These are phyloP conservation scores for Bellardia pandia DNA, from an alignment of 2,888 invertebrate species.

Conservation along the genomic window DNA sequence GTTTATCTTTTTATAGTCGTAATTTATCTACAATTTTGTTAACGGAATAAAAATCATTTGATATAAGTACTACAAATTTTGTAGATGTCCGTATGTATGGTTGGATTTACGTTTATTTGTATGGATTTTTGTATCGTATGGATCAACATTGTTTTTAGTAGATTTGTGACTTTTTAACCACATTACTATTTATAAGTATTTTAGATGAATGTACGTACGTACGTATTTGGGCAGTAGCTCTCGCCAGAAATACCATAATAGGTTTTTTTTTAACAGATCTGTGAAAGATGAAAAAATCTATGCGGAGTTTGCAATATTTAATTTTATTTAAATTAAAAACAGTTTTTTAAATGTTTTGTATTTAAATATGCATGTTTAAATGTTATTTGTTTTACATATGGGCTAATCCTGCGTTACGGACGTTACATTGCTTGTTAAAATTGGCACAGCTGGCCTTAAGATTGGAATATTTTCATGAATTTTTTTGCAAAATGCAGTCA, in stretches of 20 bases:
- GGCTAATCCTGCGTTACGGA: too few species aligned
- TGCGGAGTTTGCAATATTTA: too few species aligned
- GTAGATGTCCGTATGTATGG: background rate
- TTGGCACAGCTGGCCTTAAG: too few species aligned
- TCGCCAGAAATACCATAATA: slow-evolving; percentile 53
- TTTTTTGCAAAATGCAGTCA: too few species aligned
- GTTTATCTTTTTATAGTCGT: background rate
- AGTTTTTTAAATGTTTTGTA: too few species aligned
- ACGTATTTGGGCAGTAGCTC: slow-evolving; percentile 60
- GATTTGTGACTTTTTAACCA: slow-evolving; percentile 28
- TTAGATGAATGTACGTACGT: slow-evolving; percentile 51
- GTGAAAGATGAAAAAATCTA: slow-evolving; percentile 15
- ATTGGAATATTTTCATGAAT: too few species aligned
- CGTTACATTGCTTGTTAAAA: too few species aligned
- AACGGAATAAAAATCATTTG: slow-evolving; percentile 9
- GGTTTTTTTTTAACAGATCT: slow-evolving; percentile 38
- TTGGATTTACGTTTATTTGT: background rate
- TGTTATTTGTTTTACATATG: too few species aligned
- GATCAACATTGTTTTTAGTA: slow-evolving; percentile 12
- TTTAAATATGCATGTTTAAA: too few species aligned
- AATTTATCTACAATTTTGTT: slow-evolving; percentile 5
- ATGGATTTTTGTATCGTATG: background rate
- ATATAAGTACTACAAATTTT: too few species aligned
- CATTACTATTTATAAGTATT: slow-evolving; percentile 35
- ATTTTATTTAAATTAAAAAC: too few species aligned